Conservation (phyloP, 1,140 invertebrate genomes). For the Apocrypta bakeri region DNA sequence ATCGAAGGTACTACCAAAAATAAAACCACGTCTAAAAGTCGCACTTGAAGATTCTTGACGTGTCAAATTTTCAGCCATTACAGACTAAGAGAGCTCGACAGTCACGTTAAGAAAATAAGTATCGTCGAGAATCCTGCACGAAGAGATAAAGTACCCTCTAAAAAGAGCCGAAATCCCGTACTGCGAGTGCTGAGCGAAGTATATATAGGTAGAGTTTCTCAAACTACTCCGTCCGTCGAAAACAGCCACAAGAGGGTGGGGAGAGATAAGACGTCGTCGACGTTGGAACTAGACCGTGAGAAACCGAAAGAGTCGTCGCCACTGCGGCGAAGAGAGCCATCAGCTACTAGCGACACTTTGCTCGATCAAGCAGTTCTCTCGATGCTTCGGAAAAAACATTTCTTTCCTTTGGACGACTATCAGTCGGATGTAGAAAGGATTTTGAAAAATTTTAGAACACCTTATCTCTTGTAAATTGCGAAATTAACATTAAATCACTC, state of each 20-base stretch:
- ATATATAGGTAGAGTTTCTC: neutral
- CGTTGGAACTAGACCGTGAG: conserved; percentile 17
- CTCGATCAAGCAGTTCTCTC: conserved; percentile 9
- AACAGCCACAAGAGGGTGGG: neutral
- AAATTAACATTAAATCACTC: too few species aligned
- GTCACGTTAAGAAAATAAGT: neutral
- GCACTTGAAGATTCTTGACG: too few species aligned
- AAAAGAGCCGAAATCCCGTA: neutral
- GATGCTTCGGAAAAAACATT: neutral
- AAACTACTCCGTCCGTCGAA: neutral
- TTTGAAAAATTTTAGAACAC: too few species aligned
- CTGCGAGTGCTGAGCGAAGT: neutral
- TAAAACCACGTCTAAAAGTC: too few species aligned
- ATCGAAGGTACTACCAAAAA: too few species aligned
- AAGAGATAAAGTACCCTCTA: neutral
- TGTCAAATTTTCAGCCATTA: neutral
- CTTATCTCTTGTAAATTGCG: too few species aligned
- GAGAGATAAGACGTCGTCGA: neutral
- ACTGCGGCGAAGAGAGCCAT: neutral
- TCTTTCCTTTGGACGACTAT: too few species aligned
- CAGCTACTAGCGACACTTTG: neutral
- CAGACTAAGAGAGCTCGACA: neutral
- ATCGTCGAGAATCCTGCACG: neutral
- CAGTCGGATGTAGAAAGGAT: too few species aligned
- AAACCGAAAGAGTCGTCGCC: neutral